Conservation (phyloP, 2,113 vertebrate genomes). For the Eupsittula cactorum region DNA sequence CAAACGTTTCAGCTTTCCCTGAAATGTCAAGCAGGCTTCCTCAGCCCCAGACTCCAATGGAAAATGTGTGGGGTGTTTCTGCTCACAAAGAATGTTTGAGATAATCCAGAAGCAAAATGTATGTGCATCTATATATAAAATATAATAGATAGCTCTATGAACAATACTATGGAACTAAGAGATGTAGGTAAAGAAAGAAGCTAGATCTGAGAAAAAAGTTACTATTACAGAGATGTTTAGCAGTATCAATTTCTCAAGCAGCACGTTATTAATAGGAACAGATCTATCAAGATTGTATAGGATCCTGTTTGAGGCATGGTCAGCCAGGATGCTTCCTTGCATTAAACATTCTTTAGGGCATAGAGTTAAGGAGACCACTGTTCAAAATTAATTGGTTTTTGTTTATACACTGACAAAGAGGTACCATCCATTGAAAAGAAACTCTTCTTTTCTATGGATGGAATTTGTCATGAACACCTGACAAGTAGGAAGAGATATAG, state of each 20-base stretch:
- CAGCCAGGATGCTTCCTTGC: neutral
- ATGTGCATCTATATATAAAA: neutral
- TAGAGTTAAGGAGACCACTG: neutral
- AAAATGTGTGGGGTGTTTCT: conserved; percentile 10
- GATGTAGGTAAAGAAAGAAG: neutral
- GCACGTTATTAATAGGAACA: neutral
- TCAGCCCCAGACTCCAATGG: neutral
- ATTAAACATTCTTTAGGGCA: neutral
- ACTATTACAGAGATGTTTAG: neutral
- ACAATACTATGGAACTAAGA: neutral
- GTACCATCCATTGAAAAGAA: neutral
- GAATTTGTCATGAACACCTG: neutral
- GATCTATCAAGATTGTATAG: neutral
- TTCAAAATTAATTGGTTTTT: neutral
- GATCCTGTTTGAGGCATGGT: neutral
- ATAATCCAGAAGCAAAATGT: conserved; percentile 28
- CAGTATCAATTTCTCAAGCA: neutral
- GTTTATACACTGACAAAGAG: neutral
- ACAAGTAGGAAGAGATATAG: neutral
- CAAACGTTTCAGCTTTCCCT: neutral
- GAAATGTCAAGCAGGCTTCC: conserved; percentile 38
- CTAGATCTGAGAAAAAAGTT: neutral
- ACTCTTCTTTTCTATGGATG: neutral
- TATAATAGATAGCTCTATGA: neutral
- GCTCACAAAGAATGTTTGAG: neutral